Base-by-base conservation (phyloP, 1,140 invertebrate genomes). In the Eupeodes corollae region DNA sequence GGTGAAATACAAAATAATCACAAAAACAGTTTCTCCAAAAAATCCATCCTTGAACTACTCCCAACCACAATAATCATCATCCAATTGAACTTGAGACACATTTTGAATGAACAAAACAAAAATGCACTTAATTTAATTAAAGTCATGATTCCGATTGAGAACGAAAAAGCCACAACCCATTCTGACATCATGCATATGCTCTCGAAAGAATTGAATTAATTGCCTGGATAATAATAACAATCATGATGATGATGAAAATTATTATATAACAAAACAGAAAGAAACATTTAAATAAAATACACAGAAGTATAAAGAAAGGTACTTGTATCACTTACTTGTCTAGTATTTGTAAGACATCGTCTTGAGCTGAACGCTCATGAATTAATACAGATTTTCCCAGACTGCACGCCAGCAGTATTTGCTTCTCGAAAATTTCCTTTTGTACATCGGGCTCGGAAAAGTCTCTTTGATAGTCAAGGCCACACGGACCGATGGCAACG, bases 401-500 rank as follows among this genome's bases (percentile, higher is more conserved):
- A 54, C 84, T 78, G 62, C 87, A 88, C 32, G 92, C 91, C 51
- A 96, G 72, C 61, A 87, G 79, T 51, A 91, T 77, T 75, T 95
- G 91, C 69, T 90, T 84, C 57, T 86, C 82, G 71, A 96, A 95
- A 18, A 91, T 91, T 54, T 82, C 74, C 52, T 83, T 75, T 71
- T 97, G 92, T 52, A 84, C 79, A 46, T 83, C 80, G 9, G 86
- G 88, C 52, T 92, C 86, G 9, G 90, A 93, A 69, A 94, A 95
- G 69, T 94, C 90, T 61, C 91, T 80, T 70, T 88, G 91, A 67
- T 92, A 96, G 73, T 97, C 92, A 47, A 96, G 75, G 13, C 91
- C 92, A 71, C 91, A 95, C 72, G 93, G 89, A 13, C 91, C 92
- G 18, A 96, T 78, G 1, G 91, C 91, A 32, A 96, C 91, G 73